A percentile compares a stretch with the other conserved stretches of the same genome.
phyloP scores from a whole-genome alignment of 2,888 invertebrate species.

The Ornithoptera alexandrae region DNA sequence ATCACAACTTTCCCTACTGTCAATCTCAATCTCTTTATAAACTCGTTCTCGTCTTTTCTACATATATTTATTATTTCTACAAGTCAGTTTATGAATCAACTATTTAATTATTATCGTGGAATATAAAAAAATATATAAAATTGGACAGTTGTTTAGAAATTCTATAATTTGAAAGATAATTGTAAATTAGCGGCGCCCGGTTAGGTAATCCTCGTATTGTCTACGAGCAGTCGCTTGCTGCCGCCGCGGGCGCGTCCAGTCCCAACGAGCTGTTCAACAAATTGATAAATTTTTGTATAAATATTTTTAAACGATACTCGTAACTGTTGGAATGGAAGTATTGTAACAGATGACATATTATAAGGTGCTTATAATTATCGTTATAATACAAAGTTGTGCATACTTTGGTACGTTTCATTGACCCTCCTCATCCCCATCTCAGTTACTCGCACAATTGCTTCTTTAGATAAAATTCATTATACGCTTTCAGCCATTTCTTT shows the following conservation, averaged over 20 bases:
- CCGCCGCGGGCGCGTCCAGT: conserved; percentile 42
- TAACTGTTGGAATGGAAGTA: conserved; percentile 75
- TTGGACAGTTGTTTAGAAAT: no score
- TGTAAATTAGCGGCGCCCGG: background rate
- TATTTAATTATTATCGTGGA: no score
- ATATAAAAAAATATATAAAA: no score
- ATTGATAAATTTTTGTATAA: conserved; percentile 75
- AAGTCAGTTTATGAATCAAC: no score
- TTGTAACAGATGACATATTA: conserved; percentile 77
- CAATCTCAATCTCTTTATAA: background rate
- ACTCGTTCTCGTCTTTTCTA: background rate
- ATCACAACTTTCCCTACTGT: background rate
- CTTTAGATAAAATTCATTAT: no score
- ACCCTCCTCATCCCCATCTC: background rate
- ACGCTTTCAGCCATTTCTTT: no score
- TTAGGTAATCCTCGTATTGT: background rate
- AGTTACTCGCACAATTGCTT: background rate
- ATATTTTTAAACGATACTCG: conserved; percentile 74
- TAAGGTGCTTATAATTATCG: conserved; percentile 80
- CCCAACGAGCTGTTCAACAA: conserved; percentile 61
- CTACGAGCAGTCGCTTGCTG: conserved; percentile 32
- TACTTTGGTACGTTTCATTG: conserved; percentile 47
- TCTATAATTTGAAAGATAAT: background rate
- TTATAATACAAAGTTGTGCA: conserved; percentile 81
- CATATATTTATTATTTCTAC: no score